Evolutionary conservation across 2,888 invertebrate genomes (phyloP), one percentile per base, ranked within the genome.

Genomic region (Anorthoa munda): DNA sequence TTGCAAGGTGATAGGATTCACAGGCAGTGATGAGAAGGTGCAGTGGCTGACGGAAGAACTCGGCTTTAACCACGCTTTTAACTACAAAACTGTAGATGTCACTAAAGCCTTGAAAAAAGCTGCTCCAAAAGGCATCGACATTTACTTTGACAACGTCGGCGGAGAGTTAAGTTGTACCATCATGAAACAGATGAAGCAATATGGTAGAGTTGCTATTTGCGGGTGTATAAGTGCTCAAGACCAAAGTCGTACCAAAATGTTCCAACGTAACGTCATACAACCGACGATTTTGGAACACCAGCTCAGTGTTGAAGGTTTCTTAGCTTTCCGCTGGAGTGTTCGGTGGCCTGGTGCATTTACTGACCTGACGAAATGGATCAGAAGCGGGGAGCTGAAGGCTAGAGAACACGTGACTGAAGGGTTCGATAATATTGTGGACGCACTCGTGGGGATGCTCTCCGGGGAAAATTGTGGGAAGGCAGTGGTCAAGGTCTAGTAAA

Each of bases 71-170:
- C 94, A 96, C 82, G 98, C 97, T 3, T 97, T 97, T 82, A 98
- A 98, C 93, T 98, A 98, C 91, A 98, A 98, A 91, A 97, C 96
- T 2, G 96, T 92, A 5, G 92, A 97, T 85, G 84, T 97, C 21
- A 87, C 90, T 0, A 88, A 94, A 60, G 97, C 96, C n/a, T 92
- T 98, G 18, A 96, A 96, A 75, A 94, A 97, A 91, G 96, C 96
- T 58, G 94, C 84, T 12, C 86, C 82, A 11, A n/a, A 77, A 3
- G 98, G 98, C 12, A 93, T 98, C 0, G 98, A 98, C 88, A 97
- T 97, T 86, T 98, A 97, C 88, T 98, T 98, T 89, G 98, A 98
- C 89, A 98, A 98, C 90, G 98, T 97, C 17, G 97, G 97, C 23
- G 97, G 97, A 15, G 97, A 97, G 68, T 94, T 97, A 23, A 97